These are phyloP conservation scores for Myiagra hebetior DNA, from an alignment of 2,113 vertebrate species.

Conservation along the genomic window DNA sequence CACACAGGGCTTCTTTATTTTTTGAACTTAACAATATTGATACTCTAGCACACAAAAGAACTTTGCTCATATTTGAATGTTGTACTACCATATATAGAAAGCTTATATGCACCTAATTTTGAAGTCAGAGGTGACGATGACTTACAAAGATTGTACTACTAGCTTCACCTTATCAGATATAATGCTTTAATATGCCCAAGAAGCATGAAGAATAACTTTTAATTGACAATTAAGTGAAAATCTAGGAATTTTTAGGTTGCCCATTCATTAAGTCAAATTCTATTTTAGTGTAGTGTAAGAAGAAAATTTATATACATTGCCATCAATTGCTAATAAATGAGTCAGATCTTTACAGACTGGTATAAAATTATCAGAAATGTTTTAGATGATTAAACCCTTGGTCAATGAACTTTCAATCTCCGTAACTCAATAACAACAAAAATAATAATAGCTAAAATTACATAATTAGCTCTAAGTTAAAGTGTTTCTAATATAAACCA, in stretches of 20 bases:
- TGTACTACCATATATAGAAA: not conserved
- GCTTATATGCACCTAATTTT: not conserved
- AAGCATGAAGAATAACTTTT: not conserved
- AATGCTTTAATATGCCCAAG: not conserved
- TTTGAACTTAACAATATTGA: not conserved
- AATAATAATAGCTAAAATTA: not conserved
- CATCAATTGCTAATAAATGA: not conserved
- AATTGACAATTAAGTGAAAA: not conserved
- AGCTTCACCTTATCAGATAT: not conserved
- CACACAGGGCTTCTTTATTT: not conserved
- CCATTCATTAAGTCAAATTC: not conserved
- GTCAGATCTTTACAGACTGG: not conserved
- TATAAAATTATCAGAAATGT: not conserved
- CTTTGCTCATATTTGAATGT: fast-evolving
- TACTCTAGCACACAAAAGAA: not conserved
- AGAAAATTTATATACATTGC: not conserved
- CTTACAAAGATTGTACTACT: not conserved
- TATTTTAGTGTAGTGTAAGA: not conserved
- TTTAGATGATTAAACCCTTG: not conserved
- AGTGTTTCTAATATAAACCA: not conserved
- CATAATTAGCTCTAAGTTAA: not conserved
- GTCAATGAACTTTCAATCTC: not conserved
- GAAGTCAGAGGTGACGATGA: not conserved
- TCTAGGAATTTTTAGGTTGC: not conserved
- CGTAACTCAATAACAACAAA: not conserved